Evolutionary conservation across 2,888 invertebrate species (phyloP), one percentile per base, ranked within the genome.

Genomic region (Tortricodes alternella): DNA sequence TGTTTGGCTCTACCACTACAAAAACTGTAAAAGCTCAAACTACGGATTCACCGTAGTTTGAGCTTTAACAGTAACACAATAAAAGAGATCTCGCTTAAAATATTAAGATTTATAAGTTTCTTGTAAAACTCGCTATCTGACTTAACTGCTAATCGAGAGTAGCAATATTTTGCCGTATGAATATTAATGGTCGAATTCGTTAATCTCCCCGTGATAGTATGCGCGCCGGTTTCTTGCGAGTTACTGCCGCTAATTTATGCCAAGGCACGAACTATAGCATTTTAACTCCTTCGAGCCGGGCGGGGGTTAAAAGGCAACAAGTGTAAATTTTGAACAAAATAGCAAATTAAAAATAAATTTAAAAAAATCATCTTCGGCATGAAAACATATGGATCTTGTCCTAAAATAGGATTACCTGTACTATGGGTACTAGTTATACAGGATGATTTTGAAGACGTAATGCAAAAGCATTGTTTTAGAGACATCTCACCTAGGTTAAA

Each of bases 181-280:
- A 88, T 87, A 85, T 83, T 86, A 85, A 85, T 82, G 61, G 55
- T 49, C 62, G 76, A 76, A 80, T 85, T 81, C 78, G 87, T 88
- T 89, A 87, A 89, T 89, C 89, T 88, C 78, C 85, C 85, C 74
- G 82, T 77, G 88, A 89, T 87, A 85, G 85, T 89, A 88, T 89
- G 89, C 88, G 83, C 78, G 76, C 78, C 80, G 87, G 87, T 81
- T 85, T 83, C 86, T 88, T 84, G 82, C 73, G 79, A 84, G 80
- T 85, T 81, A 76, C 78, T 74, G 77, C 64, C 72, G 75, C 72
- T 89, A 90, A 90, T 89, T 90, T 90, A 90, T 90, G 89, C 90
- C 62, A 71, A 64, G 75, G 78, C 90, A 90, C 90, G 90, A 85
- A 88, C 89, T 89, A 88, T 89, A 79, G 86, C 84, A 83, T 89